Percentiles rank a stretch among this genome's conserved stretches.
Evolutionary conservation across 2,888 invertebrate species (phyloP).

Genomic region (Clepsis dumicolana): DNA sequence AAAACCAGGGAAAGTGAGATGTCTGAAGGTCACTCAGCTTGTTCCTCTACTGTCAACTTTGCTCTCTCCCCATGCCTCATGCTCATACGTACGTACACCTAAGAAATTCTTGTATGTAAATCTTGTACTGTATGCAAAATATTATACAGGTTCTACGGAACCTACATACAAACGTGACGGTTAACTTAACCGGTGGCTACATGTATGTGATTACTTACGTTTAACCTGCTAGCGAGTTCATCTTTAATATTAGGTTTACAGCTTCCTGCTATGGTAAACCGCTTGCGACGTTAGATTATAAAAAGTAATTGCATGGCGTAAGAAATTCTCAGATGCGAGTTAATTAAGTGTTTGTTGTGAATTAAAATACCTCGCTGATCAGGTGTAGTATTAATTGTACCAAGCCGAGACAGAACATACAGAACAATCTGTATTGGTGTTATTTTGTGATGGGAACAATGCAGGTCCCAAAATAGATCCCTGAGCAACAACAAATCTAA

Average conservation of each 20-base stretch:
- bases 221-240: constrained; percentile 32
- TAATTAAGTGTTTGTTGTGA: not conserved
- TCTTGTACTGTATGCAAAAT: not conserved
- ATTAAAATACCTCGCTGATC: not conserved
- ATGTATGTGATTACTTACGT: constrained; percentile 30
- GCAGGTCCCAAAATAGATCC: not conserved
- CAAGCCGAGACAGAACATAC: not conserved
- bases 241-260: constrained; percentile 27
- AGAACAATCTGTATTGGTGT: not conserved
- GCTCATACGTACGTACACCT: no score
- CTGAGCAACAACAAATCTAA: not conserved
- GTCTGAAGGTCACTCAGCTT: no score
- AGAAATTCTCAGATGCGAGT: not conserved
- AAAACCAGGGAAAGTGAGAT: no score
- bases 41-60: no score
- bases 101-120: no score
- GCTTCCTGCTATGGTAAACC: constrained; percentile 33
- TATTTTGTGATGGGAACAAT: not conserved
- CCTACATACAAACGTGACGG: constrained; percentile 15
- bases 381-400: not conserved
- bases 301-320: constrained; percentile 28
- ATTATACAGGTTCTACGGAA: constrained; percentile 19
- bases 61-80: no score
- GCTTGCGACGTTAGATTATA: constrained; percentile 25
- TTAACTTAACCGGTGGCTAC: constrained; percentile 31